phyloP scores from a whole-genome alignment of 2,113 vertebrate genomes.

The Myodes glareolus region DNA sequence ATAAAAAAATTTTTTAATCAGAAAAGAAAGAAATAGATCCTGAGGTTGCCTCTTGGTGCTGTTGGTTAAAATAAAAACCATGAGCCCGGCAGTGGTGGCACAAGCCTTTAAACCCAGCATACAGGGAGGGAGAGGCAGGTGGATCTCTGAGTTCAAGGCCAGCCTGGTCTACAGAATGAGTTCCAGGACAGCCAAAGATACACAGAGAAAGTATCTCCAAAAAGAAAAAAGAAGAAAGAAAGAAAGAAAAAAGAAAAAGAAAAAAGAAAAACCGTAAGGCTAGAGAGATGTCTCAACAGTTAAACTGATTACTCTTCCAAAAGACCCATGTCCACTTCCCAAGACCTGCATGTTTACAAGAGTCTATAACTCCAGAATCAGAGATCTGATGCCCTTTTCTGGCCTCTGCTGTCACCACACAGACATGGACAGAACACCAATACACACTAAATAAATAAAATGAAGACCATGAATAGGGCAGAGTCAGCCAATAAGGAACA shows the following conservation, averaged over 20 bases:
- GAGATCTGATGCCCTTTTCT: not conserved
- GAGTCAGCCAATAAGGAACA: not conserved
- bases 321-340: not conserved
- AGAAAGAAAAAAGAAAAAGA: too few relatives aligned
- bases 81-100: too few relatives aligned
- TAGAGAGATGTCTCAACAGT: not conserved
- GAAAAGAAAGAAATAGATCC: too few relatives aligned
- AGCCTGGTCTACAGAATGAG: too few relatives aligned
- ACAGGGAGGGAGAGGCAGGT: too few relatives aligned
- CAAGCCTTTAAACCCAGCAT: too few relatives aligned
- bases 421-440: not conserved
- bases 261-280: too few relatives aligned
- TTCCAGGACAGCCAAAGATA: too few relatives aligned
- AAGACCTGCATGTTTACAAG: not conserved
- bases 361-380: not conserved
- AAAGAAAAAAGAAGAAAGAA: too few relatives aligned
- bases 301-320: not conserved
- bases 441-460: not conserved
- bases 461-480: not conserved
- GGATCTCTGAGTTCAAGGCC: too few relatives aligned
- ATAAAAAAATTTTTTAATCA: not conserved
- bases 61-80: too few relatives aligned
- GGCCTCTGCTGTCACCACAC: not conserved
- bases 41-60: not conserved
- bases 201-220: too few relatives aligned